Evolutionary conservation across 92 coral and sea anemone species (phyloP).

Genomic region (Meandrina meandrites): DNA sequence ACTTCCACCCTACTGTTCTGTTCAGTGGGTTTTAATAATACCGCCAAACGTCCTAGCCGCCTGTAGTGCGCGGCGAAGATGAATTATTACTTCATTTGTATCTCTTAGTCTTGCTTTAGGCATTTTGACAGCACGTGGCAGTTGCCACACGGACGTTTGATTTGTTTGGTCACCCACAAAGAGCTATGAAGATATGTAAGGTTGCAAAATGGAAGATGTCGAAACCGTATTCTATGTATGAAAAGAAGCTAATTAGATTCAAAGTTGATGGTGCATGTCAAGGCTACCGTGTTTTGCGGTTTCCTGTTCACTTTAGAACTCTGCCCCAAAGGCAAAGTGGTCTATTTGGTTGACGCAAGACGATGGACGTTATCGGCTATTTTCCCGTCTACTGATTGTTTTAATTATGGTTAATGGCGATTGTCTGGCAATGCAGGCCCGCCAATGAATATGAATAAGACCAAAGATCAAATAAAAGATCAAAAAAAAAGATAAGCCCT

Average conservation of each 20-base stretch:
- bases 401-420: not conserved
- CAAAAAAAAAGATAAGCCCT: too few species aligned
- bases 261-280: not conserved
- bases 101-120: not conserved
- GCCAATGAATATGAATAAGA: too few species aligned
- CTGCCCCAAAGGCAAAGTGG: not conserved
- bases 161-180: not conserved
- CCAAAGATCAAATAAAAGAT: too few species aligned
- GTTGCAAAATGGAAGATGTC: not conserved
- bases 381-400: not conserved
- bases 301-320: not conserved
- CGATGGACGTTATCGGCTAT: not conserved
- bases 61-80: not conserved
- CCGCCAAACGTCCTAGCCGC: not conserved
- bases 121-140: not conserved
- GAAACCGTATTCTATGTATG: not conserved
- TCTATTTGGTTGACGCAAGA: not conserved
- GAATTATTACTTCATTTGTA: not conserved
- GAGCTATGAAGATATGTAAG: not conserved
- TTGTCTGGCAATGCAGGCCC: not conserved
- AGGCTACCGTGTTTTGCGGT: not conserved
- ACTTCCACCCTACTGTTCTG: not conserved
- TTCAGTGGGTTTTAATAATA: constrained; percentile 2
- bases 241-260: not conserved
- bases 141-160: not conserved